Percentiles rank a stretch among this genome's conserved stretches.
Evolutionary conservation across 2,113 vertebrate genomes (phyloP).

Genomic region (Sisor rabdophorus): DNA sequence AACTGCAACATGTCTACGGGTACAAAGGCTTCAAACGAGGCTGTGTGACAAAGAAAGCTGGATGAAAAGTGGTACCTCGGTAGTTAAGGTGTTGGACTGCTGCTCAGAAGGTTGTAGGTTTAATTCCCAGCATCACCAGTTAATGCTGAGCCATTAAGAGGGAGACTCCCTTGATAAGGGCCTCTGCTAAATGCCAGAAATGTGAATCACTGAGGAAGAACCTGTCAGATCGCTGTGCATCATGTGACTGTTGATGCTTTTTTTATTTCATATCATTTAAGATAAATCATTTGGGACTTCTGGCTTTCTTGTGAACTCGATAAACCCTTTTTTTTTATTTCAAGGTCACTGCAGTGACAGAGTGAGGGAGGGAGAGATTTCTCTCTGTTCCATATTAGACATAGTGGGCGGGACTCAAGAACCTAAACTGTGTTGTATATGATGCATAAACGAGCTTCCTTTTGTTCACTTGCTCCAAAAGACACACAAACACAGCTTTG

Average conservation of each 20-base stretch:
- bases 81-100: no score
- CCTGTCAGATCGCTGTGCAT: no score
- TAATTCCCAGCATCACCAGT: no score
- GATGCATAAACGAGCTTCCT: constrained; percentile 35
- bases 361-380: neutral
- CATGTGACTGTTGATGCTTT: no score
- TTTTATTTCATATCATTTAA: no score
- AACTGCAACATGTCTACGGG: constrained; percentile 39
- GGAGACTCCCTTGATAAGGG: no score
- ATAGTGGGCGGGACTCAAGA: constrained; percentile 10
- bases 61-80: no score
- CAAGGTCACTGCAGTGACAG: constrained; percentile 14
- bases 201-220: no score
- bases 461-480: constrained; percentile 35
- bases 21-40: constrained; percentile 43
- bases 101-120: no score
- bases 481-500: constrained; percentile 20
- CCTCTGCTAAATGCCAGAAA: no score
- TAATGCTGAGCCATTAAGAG: no score
- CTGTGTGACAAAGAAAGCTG: constrained; percentile 21
- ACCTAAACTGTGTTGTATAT: constrained; percentile 37
- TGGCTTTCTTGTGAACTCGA: constrained; percentile 26
- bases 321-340: constrained; percentile 23
- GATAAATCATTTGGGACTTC: no score
- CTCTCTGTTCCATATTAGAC: neutral